Percentiles rank a stretch among this genome's conserved stretches.
phyloP scores from a whole-genome alignment of 2,113 vertebrate species.

The Chiloscyllium plagiosum region DNA sequence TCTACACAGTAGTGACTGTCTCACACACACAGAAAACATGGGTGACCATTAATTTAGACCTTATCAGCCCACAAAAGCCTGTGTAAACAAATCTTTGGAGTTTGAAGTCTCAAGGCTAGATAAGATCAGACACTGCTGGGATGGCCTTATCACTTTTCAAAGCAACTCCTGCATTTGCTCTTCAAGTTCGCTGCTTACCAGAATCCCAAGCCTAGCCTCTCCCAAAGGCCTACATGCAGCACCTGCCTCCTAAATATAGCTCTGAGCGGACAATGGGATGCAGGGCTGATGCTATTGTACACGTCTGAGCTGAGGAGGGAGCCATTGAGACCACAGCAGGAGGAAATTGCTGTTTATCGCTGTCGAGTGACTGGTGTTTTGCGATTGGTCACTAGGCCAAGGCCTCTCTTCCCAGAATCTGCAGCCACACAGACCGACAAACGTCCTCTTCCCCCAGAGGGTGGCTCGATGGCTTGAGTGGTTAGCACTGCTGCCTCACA shows the following conservation, averaged over 20 bases:
- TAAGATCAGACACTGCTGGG: not conserved
- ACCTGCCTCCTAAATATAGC: conserved; percentile 38
- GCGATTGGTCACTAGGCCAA: not conserved
- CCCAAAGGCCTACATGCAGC: conserved; percentile 22
- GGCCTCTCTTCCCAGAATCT: not conserved
- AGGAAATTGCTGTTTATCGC: not conserved
- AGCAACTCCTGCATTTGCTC: conserved; percentile 29
- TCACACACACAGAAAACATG: not conserved
- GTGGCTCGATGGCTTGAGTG: no score
- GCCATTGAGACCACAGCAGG: no score
- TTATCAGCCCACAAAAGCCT: not conserved
- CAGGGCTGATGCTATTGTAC: not conserved
- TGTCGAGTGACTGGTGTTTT: not conserved
- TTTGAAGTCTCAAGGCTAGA: not conserved
- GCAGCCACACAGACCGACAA: not conserved
- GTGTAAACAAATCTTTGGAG: conserved; percentile 31
- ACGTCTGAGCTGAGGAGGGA: not conserved
- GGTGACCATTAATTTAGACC: conserved; percentile 25
- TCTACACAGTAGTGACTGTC: not conserved
- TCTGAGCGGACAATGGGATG: not conserved
- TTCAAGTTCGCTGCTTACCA: conserved; percentile 34
- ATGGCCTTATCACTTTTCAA: not conserved
- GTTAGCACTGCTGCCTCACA: no score
- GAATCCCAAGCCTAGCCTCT: not conserved
- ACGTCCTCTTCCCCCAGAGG: no score